These are phyloP conservation scores for Pipistrellus pipistrellus DNA, from an alignment of 2,797 vertebrate species.

Conservation along the genomic window DNA sequence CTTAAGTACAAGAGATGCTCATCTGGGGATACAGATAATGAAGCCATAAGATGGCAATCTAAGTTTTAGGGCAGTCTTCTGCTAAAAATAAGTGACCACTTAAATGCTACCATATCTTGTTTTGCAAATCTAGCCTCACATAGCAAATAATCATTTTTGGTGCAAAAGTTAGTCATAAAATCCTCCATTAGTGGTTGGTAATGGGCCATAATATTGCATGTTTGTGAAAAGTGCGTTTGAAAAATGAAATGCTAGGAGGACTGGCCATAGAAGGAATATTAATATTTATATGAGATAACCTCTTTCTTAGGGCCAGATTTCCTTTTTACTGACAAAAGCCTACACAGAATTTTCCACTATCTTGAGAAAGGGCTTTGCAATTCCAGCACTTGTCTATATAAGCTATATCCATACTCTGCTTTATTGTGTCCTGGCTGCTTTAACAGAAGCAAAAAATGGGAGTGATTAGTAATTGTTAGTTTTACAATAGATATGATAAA, in stretches of 20 bases:
- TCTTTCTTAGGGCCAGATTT: not conserved
- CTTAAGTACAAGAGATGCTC: not conserved
- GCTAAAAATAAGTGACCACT: conserved; percentile 68
- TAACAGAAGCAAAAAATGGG: conserved; percentile 59
- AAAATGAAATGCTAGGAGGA: conserved; percentile 71
- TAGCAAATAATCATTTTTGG: conserved; percentile 47
- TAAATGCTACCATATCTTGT: conserved; percentile 69
- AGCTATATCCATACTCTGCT: conserved; percentile 62
- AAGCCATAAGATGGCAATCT: not conserved
- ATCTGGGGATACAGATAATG: conserved; percentile 38
- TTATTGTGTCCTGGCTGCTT: conserved; percentile 55
- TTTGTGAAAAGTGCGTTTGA: conserved; percentile 60
- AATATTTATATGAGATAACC: conserved; percentile 59
- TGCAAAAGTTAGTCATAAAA: conserved; percentile 77
- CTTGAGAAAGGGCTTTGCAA: not conserved
- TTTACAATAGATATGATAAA: conserved; percentile 60
- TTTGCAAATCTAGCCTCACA: conserved; percentile 69
- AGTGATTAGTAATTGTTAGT: conserved; percentile 65
- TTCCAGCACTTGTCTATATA: not conserved
- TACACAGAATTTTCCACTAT: conserved; percentile 30
- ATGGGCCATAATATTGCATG: conserved; percentile 69
- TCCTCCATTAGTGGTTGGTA: conserved; percentile 78
- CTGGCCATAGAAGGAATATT: conserved; percentile 57
- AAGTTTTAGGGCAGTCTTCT: conserved; percentile 43
- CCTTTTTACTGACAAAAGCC: conserved; percentile 4